Evolutionary conservation across 1,140 invertebrate species (phyloP).

Genomic region (Euura lappo): DNA sequence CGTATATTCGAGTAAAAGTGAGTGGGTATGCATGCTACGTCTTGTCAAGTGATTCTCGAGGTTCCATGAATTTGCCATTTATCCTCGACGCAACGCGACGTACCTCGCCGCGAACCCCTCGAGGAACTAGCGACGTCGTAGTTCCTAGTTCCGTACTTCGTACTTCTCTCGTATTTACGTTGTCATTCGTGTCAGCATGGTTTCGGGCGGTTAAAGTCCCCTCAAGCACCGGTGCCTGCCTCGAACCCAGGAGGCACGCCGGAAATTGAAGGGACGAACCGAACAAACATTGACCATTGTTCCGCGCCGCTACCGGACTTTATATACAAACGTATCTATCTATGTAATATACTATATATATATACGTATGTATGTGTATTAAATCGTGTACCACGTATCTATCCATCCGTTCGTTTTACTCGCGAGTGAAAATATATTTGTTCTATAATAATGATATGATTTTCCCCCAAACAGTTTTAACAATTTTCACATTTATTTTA

Average conservation of each 20-base stretch:
- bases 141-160: not conserved
- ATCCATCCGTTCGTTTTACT: no score
- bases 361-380: no score
- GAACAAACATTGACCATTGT: conserved; percentile 7
- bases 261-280: conserved; percentile 6
- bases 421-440: no score
- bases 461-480: no score
- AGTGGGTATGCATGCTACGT: no score
- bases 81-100: not conserved
- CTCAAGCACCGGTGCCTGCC: not conserved
- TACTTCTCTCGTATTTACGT: not conserved
- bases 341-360: not conserved
- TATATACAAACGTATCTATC: not conserved
- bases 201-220: not conserved
- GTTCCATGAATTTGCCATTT: not conserved
- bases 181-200: conserved; percentile 4
- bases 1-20: no score
- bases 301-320: not conserved
- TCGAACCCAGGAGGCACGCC: not conserved
- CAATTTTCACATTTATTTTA: no score
- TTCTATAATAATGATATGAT: no score
- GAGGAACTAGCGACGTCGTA: not conserved
- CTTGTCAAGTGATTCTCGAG: not conserved
- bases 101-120: not conserved
- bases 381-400: no score